Evolutionary conservation across 2,797 vertebrate species (phyloP).

Genomic region (Pseudochromis fuscus): DNA sequence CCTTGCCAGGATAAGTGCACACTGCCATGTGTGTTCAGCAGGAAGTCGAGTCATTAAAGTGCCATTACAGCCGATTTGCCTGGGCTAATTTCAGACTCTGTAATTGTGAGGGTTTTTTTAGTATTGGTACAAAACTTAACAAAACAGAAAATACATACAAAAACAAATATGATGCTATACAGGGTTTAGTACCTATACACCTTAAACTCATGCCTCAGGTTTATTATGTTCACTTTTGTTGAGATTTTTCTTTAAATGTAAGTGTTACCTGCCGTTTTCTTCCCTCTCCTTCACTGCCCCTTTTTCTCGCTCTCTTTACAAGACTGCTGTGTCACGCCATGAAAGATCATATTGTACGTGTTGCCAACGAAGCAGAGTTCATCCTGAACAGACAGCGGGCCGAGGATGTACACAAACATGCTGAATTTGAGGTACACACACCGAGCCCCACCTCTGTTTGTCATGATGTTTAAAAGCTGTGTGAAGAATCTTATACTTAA

Average conservation of each 20-base stretch:
- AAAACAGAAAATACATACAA: not conserved
- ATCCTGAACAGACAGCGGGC: constrained; percentile 98
- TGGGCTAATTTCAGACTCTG: constrained; percentile 21
- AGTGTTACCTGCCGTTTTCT: not conserved
- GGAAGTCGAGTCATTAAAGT: constrained; percentile 46
- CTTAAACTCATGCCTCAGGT: not conserved
- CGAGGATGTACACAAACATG: constrained; percentile 98
- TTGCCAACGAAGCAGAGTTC: constrained; percentile 98
- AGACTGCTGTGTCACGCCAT: constrained; percentile 99
- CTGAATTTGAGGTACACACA: constrained; percentile 94
- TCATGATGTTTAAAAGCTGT: not conserved
- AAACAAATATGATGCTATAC: not conserved
- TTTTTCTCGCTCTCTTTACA: constrained; percentile 1
- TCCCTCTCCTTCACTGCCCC: not conserved
- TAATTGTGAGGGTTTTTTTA: constrained; percentile 10
- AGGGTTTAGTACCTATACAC: not conserved
- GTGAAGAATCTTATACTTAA: not conserved
- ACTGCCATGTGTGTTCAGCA: constrained; percentile 50
- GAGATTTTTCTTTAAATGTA: not conserved
- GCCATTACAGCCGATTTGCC: constrained; percentile 47
- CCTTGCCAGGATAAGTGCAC: constrained; percentile 48
- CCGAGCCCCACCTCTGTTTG: not conserved
- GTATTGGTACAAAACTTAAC: not conserved
- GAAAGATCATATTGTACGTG: constrained; percentile 99
- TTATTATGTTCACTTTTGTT: not conserved